phyloP scores from a whole-genome alignment of 2,888 invertebrate species.

The Adineta ricciae region DNA sequence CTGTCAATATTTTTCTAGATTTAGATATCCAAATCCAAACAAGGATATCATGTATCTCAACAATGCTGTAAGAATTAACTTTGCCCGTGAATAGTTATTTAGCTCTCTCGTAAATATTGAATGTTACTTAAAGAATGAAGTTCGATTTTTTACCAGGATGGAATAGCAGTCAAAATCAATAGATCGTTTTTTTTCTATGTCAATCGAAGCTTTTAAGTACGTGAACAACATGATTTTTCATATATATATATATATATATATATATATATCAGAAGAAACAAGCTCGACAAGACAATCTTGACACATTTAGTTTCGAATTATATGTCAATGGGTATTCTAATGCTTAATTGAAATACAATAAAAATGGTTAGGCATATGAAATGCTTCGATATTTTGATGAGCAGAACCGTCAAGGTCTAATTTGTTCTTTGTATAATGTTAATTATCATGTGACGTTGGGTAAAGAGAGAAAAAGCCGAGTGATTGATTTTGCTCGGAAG shows the following conservation, averaged over 20 bases:
- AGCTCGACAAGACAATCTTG: no score
- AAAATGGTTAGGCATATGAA: background rate
- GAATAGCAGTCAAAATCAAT: no score
- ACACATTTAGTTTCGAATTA: no score
- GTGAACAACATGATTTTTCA: no score
- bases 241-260: background rate
- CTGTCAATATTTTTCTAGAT: background rate
- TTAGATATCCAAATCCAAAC: background rate
- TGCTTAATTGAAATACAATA: background rate
- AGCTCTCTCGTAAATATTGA: no score
- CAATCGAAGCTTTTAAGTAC: no score
- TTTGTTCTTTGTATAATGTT: background rate
- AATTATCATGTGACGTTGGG: background rate
- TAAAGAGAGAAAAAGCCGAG: background rate
- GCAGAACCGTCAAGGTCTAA: background rate
- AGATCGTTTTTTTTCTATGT: no score
- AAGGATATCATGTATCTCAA: background rate
- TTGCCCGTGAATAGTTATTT: no score
- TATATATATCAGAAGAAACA: background rate
- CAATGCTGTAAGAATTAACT: no score
- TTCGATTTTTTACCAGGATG: no score
- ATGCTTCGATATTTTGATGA: background rate
- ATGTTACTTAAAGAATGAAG: no score
- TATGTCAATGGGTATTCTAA: no score
- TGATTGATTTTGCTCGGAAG: background rate